phyloP scores from a whole-genome alignment of 2,797 vertebrate genomes.

The Pachyuromys duprasi region DNA sequence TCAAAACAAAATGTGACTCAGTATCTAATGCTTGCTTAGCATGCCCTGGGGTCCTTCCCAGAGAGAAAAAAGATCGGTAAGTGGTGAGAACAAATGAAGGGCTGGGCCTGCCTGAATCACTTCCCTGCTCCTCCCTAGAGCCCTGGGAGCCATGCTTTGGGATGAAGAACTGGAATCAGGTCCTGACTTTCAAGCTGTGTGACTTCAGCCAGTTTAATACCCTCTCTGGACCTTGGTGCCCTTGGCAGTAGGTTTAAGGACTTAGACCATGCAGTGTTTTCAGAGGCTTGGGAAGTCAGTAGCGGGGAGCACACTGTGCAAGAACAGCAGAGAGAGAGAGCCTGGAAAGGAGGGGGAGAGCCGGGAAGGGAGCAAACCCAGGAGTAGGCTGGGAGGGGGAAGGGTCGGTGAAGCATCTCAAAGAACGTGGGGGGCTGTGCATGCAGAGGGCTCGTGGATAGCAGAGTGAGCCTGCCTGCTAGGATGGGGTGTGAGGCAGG shows the following conservation, averaged over 20 bases:
- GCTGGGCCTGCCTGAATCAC: neutral
- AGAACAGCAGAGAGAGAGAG: neutral
- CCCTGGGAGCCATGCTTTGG: neutral
- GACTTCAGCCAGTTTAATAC: neutral
- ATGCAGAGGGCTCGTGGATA: rapidly evolving
- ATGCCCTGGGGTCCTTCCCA: neutral
- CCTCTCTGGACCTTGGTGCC: neutral
- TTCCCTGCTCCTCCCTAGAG: neutral
- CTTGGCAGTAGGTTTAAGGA: neutral
- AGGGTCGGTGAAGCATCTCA: neutral
- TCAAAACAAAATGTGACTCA: neutral
- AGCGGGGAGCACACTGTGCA: neutral
- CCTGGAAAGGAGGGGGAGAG: neutral
- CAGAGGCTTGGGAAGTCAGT: neutral
- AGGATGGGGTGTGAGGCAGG: neutral
- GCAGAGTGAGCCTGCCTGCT: neutral
- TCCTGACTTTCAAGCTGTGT: neutral
- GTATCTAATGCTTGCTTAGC: neutral
- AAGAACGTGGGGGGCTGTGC: neutral
- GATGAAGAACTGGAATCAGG: neutral
- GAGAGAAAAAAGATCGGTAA: too few species aligned
- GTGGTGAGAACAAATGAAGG: neutral
- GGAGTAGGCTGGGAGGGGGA: neutral
- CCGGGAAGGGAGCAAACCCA: neutral
- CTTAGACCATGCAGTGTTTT: neutral